Evolutionary conservation across 2,888 invertebrate species (phyloP), one percentile per base, ranked within the genome.

Genomic region (Himalopsyche anomala): DNA sequence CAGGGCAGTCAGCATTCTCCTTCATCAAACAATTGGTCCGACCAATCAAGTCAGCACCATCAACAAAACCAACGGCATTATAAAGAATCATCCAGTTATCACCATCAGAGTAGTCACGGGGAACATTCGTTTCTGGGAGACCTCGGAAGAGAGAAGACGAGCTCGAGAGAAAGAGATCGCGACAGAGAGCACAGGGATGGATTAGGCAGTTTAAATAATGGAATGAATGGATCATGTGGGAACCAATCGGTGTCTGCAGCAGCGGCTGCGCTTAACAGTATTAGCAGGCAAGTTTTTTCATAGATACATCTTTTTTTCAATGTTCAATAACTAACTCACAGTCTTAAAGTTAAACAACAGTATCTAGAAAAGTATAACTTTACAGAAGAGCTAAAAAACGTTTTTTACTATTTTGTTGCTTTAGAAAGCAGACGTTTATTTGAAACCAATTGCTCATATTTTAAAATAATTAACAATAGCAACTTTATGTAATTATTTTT

Each of bases 241-340:
- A 92, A 91, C 90, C 91, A 92, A 83, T 91, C 92, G 38, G 91
- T 92, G 51, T 94, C 94, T 86, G 92, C 93, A 83, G 94, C 94
- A 28, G 93, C 93, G 69, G 92, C 93, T 85, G 94, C 95, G 89
- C 93, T 96, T 91, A 95, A 94, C 91, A 94, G 94, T 91, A 95
- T 95, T 91, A 95, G 94, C 91, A 94, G 95, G 95, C 95, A 88
- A 93, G 8, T 79, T 17, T 17, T 40, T 17, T 83, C 6, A n/a
- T 19, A 19, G 1, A 19, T 62, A 51, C 15, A 15, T 51, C 15
- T 15, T 51, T 51, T 4, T 45, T 45, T 8, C 45, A 45, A 11
- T 45, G 9, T 6, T 45, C 45, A 45, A 45, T 45, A 11, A 8
- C 45, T 45, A 11, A 45, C 45, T 40, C 28, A 28, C 28, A 28